These are phyloP conservation scores for Pseudorectes ferrugineus DNA, from an alignment of 2,113 vertebrate genomes.

Conservation along the genomic window DNA sequence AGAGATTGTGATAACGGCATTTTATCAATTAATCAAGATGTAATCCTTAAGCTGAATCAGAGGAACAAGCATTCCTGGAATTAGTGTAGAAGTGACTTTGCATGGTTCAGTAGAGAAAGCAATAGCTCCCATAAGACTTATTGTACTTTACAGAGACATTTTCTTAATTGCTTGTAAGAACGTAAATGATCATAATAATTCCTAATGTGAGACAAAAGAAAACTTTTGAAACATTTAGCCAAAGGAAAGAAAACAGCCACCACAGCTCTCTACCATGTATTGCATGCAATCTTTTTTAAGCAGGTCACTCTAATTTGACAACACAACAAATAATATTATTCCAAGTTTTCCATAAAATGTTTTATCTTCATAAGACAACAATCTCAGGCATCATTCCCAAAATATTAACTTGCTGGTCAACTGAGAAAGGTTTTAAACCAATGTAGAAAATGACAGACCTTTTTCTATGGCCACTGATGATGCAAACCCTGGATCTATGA, in stretches of 20 bases:
- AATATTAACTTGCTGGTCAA: neutral
- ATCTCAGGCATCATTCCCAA: neutral
- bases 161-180: neutral
- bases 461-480: neutral
- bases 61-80: neutral
- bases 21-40: neutral
- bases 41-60: neutral
- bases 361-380: neutral
- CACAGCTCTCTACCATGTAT: neutral
- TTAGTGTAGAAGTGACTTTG: neutral
- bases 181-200: neutral
- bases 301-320: neutral
- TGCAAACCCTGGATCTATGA: neutral
- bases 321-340: neutral
- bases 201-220: neutral
- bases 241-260: neutral
- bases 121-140: neutral
- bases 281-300: neutral
- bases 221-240: neutral
- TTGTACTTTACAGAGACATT: neutral
- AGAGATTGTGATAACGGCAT: neutral
- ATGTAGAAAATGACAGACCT: neutral
- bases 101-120: neutral
- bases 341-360: neutral
- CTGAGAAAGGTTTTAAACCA: neutral